phyloP scores from a whole-genome alignment of 2,113 vertebrate species.

The Cinclus mexicanus region DNA sequence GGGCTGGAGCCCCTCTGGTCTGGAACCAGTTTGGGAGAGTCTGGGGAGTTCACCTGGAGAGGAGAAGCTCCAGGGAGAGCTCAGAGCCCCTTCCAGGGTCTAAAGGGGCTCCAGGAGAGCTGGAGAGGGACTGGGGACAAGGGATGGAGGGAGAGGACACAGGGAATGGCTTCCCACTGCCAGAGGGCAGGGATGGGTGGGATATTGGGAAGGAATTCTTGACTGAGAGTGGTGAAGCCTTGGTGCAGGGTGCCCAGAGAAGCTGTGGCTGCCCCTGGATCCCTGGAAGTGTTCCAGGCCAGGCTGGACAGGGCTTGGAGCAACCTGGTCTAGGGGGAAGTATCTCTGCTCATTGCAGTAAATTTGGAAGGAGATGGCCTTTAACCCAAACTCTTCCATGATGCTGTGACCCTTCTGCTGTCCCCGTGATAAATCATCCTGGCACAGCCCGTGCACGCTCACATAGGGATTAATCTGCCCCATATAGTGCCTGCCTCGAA shows the following conservation, averaged over 20 bases:
- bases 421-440: neutral
- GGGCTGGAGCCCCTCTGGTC: neutral
- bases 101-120: neutral
- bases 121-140: neutral
- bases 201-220: neutral
- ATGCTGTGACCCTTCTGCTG: neutral
- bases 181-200: rapidly evolving
- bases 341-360: neutral
- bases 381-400: neutral
- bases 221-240: rapidly evolving
- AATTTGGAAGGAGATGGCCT: neutral
- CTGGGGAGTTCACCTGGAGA: rapidly evolving
- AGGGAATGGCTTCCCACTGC: rapidly evolving
- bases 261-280: neutral
- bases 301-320: rapidly evolving
- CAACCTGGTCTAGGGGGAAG: rapidly evolving
- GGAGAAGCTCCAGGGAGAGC: rapidly evolving
- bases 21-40: neutral
- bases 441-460: rapidly evolving
- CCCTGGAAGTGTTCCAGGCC: rapidly evolving
- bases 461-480: neutral
- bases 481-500: neutral
- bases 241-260: neutral
- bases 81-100: rapidly evolving
- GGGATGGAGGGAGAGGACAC: neutral